Evolutionary conservation across 2,888 invertebrate genomes (phyloP), one percentile per base, ranked within the genome.

Genomic region (Standfussiana lucernea): DNA sequence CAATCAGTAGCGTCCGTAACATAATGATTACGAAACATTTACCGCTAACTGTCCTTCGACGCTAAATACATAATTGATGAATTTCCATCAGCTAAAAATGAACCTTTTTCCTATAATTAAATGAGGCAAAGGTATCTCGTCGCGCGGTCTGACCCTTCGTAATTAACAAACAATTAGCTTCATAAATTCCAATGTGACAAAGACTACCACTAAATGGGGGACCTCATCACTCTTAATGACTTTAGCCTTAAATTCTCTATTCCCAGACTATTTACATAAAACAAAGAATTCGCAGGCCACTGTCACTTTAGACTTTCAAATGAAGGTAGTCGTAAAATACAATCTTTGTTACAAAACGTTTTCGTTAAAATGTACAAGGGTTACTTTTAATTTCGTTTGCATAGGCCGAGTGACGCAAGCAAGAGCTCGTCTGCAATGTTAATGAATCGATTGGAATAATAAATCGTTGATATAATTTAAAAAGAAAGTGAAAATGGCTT

Each of bases 401-500:
- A 76, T 72, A 86, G 77, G 79, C 84, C 75, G 72, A 84, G 71
- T 93, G 92, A 92, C 92, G 92, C 90, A 94, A 93, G 83, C 84
- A 72, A 74, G 18, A 77, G 83, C 79, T 84, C 88, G 93, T 83
- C 88, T 78, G 91, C 86, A 92, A 93, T 94, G 92, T 92, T 93
- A 94, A 95, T 92, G 91, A 93, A 91, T 88, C 88, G 72, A 86
- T 89, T 89, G 85, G 89, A 93, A 94, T 94, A 94, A 85, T 92
- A 91, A 92, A 91, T 90, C 93, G 90, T 86, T 91, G 89, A 93
- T 93, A 93, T 94, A 92, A 93, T 94, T 93, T 91, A 94, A 95
- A 81, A 95, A 94, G 96, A 96, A 96, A 96, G 96, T 95, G 95
- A 96, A 95, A 94, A 94, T 93, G 88, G 88, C 88, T 93, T 91